Base-by-base conservation (phyloP, 2,888 invertebrate genomes). In the Xanthia togata region DNA sequence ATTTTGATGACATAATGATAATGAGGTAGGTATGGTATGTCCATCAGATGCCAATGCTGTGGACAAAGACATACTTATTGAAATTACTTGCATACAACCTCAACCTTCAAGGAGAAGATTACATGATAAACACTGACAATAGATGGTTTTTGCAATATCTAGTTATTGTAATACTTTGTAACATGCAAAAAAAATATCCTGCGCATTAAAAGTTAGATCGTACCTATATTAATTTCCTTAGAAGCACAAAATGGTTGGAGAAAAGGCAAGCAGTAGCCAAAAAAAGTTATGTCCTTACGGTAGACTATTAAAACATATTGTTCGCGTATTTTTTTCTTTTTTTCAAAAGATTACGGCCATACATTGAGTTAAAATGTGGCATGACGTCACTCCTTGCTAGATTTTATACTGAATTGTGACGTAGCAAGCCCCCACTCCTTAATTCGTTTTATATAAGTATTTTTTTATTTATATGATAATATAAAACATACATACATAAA, bases 101-200 rank as follows among this genome's bases (percentile, higher is more conserved):
- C 44, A 35, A 47, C 68, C 53, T 71, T 74, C 73, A 69, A 35
- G 31, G 26, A 67, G 3, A 53, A 57, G n/a, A 59, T 70, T 35
- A 60, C 57, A 70, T 70, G 60, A 76, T 57, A 44, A 9, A 59
- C n/a, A 60, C 53, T 65, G 50, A 83, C 85, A 83, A 82, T 82
- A 47, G 72, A 1, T 0, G 12, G 8, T 60, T 83, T 84, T 76
- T 84, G 53, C 76, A 67, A 68, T 67, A 60, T 23, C 71, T 31
- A 26, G 57, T 64, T 63, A 70, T 41, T 60, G 50, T 53, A 55
- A 44, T 35, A 59, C 74, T 81, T 76, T 23, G 53, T 62, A 12
- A 60, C 73, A 68, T 73, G 73, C 57, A 63, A 63, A 9, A 57
- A 35, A 23, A 57, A 20, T 31, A 12, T 55, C 14, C 14, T 26